phyloP scores from a whole-genome alignment of 2,888 invertebrate species.

The Stenodema calcarata region DNA sequence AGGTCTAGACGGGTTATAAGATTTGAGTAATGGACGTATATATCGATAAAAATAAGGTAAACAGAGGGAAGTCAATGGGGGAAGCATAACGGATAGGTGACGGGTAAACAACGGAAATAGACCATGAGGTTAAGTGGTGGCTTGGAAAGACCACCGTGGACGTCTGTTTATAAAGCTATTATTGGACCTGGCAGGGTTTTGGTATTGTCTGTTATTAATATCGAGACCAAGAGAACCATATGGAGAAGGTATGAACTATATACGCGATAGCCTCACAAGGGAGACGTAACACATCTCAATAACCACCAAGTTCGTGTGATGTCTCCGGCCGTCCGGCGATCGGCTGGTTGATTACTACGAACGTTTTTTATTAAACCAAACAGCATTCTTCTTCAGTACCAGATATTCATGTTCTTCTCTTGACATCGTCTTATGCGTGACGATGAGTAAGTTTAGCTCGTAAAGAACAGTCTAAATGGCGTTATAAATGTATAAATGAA shows the following conservation, averaged over 20 bases:
- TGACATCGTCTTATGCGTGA: too few species aligned
- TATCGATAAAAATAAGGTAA: slow-evolving; percentile 44
- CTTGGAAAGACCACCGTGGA: slow-evolving; percentile 41
- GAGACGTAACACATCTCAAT: neutral
- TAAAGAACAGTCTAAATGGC: too few species aligned
- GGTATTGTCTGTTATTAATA: slow-evolving; percentile 49
- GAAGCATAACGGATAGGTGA: slow-evolving; percentile 48
- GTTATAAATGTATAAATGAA: too few species aligned
- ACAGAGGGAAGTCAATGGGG: slow-evolving; percentile 38
- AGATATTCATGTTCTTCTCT: too few species aligned
- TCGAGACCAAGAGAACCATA: slow-evolving; percentile 34
- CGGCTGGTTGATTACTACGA: neutral
- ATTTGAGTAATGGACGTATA: slow-evolving; percentile 37
- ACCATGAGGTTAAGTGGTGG: slow-evolving; percentile 38
- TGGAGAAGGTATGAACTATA: slow-evolving; percentile 29
- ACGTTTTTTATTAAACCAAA: neutral
- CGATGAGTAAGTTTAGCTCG: too few species aligned
- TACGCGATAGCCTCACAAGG: slow-evolving; percentile 13
- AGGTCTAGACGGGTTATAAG: slow-evolving; percentile 16
- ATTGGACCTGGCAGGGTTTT: slow-evolving; percentile 40
- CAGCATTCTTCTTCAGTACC: too few species aligned
- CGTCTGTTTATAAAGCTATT: slow-evolving; percentile 45
- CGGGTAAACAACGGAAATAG: slow-evolving; percentile 50
- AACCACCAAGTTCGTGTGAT: neutral
- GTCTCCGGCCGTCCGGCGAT: neutral